These are phyloP conservation scores for Erynnis tages DNA, from an alignment of 2,888 invertebrate species.

Conservation along the genomic window DNA sequence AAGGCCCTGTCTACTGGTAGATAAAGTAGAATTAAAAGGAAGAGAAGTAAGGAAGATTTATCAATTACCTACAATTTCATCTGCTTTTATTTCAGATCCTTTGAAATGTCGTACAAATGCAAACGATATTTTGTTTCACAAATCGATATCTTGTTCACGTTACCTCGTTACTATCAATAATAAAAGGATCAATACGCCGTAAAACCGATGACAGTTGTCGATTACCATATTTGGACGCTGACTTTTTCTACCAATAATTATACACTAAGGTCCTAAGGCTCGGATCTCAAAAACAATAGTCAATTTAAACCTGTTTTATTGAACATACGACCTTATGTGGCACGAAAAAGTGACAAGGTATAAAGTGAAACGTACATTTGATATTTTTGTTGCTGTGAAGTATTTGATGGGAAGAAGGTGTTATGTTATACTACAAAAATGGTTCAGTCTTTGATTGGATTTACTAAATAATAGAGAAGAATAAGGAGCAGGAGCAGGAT, in stretches of 20 bases:
- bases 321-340: conserved; percentile 17
- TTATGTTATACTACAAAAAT: background rate
- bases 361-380: conserved; percentile 8
- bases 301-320: conserved; percentile 23
- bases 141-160: background rate
- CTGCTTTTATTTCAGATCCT: too few species aligned
- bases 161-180: background rate
- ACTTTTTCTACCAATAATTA: conserved; percentile 17
- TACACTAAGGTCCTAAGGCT: conserved; percentile 24
- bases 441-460: too few species aligned
- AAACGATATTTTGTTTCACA: too few species aligned
- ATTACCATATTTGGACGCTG: conserved; percentile 7
- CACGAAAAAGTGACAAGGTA: conserved; percentile 14
- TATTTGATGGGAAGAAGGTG: background rate
- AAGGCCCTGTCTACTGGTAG: too few species aligned
- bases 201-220: conserved; percentile 11
- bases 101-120: too few species aligned
- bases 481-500: too few species aligned
- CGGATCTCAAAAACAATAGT: conserved; percentile 29
- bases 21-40: too few species aligned
- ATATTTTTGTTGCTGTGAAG: background rate
- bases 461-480: too few species aligned
- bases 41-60: too few species aligned
- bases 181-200: conserved; percentile 4
- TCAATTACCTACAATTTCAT: too few species aligned